Evolutionary conservation across 2,797 vertebrate species (phyloP).

Genomic region (Platalea minor): DNA sequence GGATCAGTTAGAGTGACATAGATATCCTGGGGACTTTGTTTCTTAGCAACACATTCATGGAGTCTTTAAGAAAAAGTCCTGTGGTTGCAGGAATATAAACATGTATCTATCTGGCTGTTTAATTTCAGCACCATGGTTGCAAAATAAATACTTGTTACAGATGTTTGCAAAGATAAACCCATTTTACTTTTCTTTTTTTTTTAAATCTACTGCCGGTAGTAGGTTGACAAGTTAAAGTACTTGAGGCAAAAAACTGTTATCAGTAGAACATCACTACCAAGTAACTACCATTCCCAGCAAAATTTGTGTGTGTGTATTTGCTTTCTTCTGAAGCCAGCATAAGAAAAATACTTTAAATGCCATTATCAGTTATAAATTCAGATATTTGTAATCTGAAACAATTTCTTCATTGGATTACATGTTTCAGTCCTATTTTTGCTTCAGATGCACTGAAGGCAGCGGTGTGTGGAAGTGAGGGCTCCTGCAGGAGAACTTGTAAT

Average conservation of each 20-base stretch:
- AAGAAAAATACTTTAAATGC: neutral
- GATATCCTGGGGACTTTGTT: neutral
- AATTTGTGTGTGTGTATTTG: neutral
- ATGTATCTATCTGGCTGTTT: neutral
- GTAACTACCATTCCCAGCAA: neutral
- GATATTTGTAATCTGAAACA: neutral
- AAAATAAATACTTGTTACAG: constrained; percentile 46
- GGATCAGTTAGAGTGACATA: neutral
- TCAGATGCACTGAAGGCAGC: neutral
- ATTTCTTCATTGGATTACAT: neutral
- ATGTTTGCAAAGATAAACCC: constrained; percentile 4
- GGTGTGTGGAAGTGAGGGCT: neutral
- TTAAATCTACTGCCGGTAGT: neutral
- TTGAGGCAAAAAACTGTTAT: neutral
- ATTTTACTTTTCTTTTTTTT: neutral
- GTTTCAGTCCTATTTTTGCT: neutral
- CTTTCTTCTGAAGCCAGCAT: neutral
- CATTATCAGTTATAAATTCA: neutral
- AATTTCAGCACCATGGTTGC: constrained; percentile 45
- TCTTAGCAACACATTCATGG: neutral
- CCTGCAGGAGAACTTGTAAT: neutral
- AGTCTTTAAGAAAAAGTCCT: neutral
- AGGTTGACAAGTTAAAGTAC: neutral
- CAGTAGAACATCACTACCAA: neutral
- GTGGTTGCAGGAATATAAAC: constrained; percentile 6